Evolutionary conservation across 2,888 invertebrate species (phyloP), one percentile per base, ranked within the genome.

Genomic region (Acronicta aceris): DNA sequence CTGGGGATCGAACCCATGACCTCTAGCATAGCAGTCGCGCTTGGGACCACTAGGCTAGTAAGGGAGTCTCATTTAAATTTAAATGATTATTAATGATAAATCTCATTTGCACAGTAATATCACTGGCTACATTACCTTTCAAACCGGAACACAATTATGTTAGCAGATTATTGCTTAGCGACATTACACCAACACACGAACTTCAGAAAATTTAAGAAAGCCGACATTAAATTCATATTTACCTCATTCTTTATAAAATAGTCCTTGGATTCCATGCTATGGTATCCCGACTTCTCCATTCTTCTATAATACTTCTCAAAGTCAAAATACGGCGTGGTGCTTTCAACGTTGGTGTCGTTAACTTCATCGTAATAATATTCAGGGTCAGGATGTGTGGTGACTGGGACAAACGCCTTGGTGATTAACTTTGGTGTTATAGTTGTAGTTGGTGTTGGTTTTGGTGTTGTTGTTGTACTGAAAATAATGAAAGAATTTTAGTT

Each of bases 191-290:
- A n/a, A n/a, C n/a, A n/a, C n/a, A n/a, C n/a, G n/a, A n/a, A n/a
- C n/a, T n/a, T n/a, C n/a, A n/a, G n/a, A n/a, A n/a, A n/a, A n/a
- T n/a, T n/a, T n/a, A n/a, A n/a, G n/a, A n/a, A n/a, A n/a, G n/a
- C n/a, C n/a, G n/a, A n/a, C n/a, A n/a, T n/a, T n/a, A n/a, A n/a
- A n/a, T n/a, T n/a, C n/a, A 16, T 15, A 47, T 57, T 30, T 60
- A 86, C 87, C 76, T 85, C 78, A 69, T 87, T 87, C 5, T 74
- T 71, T 33, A 87, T 86, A 59, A 80, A 85, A 5, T 58, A 53
- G n/a, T 84, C 81, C 0, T 52, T 58, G 0, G 83, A 80, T 5
- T 70, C 48, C 0, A 17, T 10, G 8, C 70, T 71, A 0, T 59
- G 65, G 6, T 76, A 66, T 0, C 55, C 59, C 0, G 41, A 27